These are phyloP conservation scores for Sesia bembeciformis DNA, from an alignment of 2,888 invertebrate species.

Conservation along the genomic window DNA sequence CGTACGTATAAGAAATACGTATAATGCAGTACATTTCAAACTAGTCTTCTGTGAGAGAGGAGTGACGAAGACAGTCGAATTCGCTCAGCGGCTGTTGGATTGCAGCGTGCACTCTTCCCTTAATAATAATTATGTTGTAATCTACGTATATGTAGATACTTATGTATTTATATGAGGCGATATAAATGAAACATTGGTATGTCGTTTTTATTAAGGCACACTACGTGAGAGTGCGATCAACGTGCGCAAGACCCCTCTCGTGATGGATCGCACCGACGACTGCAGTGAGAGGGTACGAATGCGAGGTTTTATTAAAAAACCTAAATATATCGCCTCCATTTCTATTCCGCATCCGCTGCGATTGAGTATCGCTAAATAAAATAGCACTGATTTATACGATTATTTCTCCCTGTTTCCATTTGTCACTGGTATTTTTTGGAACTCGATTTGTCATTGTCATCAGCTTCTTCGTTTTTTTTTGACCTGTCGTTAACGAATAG, in stretches of 20 bases:
- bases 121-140: no score
- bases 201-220: no score
- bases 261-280: conserved; percentile 17
- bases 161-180: no score
- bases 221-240: no score
- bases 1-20: no score
- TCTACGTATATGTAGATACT: no score
- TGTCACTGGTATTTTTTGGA: background rate
- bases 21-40: no score
- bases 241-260: background rate
- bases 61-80: no score
- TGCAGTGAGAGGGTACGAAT: conserved; percentile 3
- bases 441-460: background rate
- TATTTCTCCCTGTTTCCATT: background rate
- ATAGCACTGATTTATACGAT: conserved; percentile 7
- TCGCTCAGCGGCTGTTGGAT: no score
- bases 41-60: no score
- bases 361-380: conserved; percentile 11
- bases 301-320: conserved; percentile 22
- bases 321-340: conserved; percentile 17
- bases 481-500: background rate
- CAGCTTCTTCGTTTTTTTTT: background rate
- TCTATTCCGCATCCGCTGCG: conserved; percentile 3
- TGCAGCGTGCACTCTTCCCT: no score
- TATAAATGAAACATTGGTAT: no score